These are phyloP conservation scores for Lepidocyrtinus sp. DNA, from an alignment of 2,888 invertebrate species.

Conservation along the genomic window DNA sequence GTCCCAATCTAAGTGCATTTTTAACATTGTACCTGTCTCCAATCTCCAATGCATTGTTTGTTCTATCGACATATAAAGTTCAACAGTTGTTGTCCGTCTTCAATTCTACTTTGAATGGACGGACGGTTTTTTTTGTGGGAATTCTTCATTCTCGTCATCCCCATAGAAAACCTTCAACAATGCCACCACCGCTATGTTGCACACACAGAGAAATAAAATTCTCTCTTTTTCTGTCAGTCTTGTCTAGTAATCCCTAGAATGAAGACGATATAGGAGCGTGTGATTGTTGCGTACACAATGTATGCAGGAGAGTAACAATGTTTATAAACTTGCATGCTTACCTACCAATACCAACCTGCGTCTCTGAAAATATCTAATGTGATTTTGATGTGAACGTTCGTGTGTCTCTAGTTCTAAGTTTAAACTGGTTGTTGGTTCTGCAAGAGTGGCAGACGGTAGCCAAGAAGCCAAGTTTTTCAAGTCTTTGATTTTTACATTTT, in stretches of 20 bases:
- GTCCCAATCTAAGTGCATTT: no score
- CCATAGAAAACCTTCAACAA: no score
- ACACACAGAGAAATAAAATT: constrained; percentile 39
- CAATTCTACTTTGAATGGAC: no score
- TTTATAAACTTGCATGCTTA: background rate
- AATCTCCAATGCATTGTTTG: constrained; percentile 10
- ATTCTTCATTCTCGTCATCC: no score
- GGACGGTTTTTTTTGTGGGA: constrained; percentile 50
- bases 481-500: no score
- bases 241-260: constrained; percentile 56
- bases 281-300: constrained; percentile 12
- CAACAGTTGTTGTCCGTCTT: constrained; percentile 30
- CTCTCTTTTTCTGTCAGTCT: constrained; percentile 57
- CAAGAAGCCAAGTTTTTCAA: constrained; percentile 22
- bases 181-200: no score
- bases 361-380: no score
- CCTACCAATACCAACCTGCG: no score
- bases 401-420: constrained; percentile 32
- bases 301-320: background rate
- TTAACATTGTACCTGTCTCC: no score
- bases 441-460: no score
- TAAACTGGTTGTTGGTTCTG: no score
- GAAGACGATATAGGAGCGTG: constrained; percentile 54
- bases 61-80: constrained; percentile 38
- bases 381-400: constrained; percentile 9